Percentiles rank a stretch among this genome's conserved stretches.
phyloP scores from a whole-genome alignment of 2,888 invertebrate genomes.

The Cyrtodaria siliqua region DNA sequence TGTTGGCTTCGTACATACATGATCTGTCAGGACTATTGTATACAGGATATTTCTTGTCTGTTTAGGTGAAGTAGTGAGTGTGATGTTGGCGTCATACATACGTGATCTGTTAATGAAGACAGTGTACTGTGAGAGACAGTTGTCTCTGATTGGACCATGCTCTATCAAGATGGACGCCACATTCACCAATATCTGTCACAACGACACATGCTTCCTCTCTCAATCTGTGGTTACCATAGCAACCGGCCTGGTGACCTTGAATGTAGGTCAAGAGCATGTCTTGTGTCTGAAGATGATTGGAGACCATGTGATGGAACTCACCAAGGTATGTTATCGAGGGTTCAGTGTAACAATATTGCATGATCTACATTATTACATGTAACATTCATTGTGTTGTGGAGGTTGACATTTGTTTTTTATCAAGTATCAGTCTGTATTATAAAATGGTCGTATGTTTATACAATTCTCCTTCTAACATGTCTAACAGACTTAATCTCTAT shows the following conservation, averaged over 20 bases:
- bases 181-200: constrained; percentile 81
- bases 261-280: constrained; percentile 88
- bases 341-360: no score
- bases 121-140: constrained; percentile 63
- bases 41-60: no score
- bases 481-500: no score
- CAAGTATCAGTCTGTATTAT: no score
- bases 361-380: no score
- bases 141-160: constrained; percentile 79
- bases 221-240: constrained; percentile 87
- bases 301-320: constrained; percentile 62
- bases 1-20: no score
- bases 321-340: no score
- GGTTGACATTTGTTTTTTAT: no score
- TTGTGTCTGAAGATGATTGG: constrained; percentile 71
- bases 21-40: no score
- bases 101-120: constrained; percentile 76
- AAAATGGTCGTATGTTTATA: no score
- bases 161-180: constrained; percentile 66
- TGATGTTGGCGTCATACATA: constrained; percentile 50
- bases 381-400: no score
- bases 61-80: background rate
- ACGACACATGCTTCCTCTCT: constrained; percentile 62
- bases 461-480: no score
- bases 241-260: constrained; percentile 72